Percentiles rank a stretch among this genome's conserved stretches.
Conservation (phyloP, 2,888 invertebrate species). For the Chydorus sphaericus region DNA sequence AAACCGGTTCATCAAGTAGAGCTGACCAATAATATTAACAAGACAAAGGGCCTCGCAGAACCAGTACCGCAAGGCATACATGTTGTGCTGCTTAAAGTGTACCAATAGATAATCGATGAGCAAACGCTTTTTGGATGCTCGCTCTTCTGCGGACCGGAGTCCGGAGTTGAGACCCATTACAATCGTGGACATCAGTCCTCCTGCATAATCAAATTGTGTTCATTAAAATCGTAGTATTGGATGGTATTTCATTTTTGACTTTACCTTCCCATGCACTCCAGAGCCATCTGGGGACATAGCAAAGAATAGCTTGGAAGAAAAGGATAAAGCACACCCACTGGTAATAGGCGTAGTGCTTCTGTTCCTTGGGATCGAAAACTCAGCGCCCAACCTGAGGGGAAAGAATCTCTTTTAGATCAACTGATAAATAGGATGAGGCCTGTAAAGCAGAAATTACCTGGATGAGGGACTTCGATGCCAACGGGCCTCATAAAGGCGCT, state of each 20-base stretch:
- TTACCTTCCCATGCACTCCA: constrained; percentile 63
- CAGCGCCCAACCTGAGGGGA: constrained; percentile 42
- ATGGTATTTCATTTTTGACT: not conserved
- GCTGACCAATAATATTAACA: constrained; percentile 67
- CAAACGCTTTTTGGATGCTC: constrained; percentile 59
- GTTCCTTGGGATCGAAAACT: constrained; percentile 49
- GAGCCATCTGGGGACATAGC: constrained; percentile 75
- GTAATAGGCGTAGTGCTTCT: constrained; percentile 86
- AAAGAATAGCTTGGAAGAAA: constrained; percentile 80
- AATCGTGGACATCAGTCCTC: constrained; percentile 61
- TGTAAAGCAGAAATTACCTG: too few species aligned
- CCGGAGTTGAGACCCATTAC: constrained; percentile 73
- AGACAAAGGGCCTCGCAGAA: constrained; percentile 71
- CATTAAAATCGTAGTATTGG: not conserved
- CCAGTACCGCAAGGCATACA: constrained; percentile 75
- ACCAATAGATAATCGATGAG: constrained; percentile 64
- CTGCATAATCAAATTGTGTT: constrained; percentile 23
- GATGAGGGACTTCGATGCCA: constrained; percentile 56
- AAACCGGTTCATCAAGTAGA: constrained; percentile 79
- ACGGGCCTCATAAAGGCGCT: constrained; percentile 70
- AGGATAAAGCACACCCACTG: constrained; percentile 89
- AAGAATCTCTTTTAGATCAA: not conserved
- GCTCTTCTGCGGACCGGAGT: constrained; percentile 56
- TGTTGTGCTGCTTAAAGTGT: constrained; percentile 67
- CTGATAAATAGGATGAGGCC: too few species aligned